These are phyloP conservation scores for Synergus itoensis DNA, from an alignment of 2,888 invertebrate species.

Conservation along the genomic window DNA sequence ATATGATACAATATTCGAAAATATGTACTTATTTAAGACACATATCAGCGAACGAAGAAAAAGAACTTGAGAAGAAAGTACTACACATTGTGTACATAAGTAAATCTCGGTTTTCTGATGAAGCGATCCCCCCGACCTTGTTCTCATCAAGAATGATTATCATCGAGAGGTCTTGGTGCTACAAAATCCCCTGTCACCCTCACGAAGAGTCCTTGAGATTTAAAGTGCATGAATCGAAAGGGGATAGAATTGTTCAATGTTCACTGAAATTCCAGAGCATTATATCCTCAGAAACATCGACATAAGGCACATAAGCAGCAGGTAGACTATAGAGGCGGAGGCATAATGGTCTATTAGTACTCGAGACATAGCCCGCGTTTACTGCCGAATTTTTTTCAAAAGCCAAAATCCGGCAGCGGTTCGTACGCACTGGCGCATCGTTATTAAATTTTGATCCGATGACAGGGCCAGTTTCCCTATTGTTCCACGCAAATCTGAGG, in stretches of 20 bases:
- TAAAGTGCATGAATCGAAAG: background rate
- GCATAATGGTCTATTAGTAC: conserved; percentile 50
- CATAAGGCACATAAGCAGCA: background rate
- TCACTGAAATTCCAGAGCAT: background rate
- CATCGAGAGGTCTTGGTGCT: background rate
- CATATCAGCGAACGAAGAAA: too few relatives aligned
- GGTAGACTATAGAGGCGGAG: background rate
- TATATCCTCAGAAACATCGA: background rate
- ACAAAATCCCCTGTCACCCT: background rate
- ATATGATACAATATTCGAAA: too few relatives aligned
- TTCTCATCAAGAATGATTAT: background rate
- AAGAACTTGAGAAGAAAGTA: too few relatives aligned
- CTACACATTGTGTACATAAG: too few relatives aligned
- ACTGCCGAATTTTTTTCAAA: conserved; percentile 55
- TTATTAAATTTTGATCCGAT: conserved; percentile 74
- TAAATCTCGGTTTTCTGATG: too few relatives aligned
- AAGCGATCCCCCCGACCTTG: background rate
- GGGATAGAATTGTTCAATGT: background rate
- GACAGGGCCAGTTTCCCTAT: conserved; percentile 60
- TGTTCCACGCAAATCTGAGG: conserved; percentile 72
- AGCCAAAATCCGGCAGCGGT: conserved; percentile 56
- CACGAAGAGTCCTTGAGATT: background rate
- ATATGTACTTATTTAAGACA: too few relatives aligned
- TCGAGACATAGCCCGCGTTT: conserved; percentile 56
- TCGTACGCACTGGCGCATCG: conserved; percentile 60